A percentile compares a stretch with the other conserved stretches of the same genome.
Evolutionary conservation across 1,140 invertebrate genomes (phyloP).

Genomic region (roundworm (Caenorhabditis elegans)): WBcel235 BX284604.4:12059001-12059500

Average conservation of each 20-base stretch:
- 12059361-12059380: constrained; percentile 58
- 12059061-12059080: constrained; percentile 56
- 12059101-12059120: constrained; percentile 52
- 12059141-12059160: constrained; percentile 56
- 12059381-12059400: constrained; percentile 56
- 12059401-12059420: constrained; percentile 57
- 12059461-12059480: too few relatives aligned
- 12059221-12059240: constrained; percentile 52
- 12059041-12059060: constrained; percentile 48
- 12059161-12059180: constrained; percentile 59
- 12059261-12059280: constrained; percentile 51
- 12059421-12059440: constrained; percentile 51
- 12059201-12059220: constrained; percentile 55
- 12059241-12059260: constrained; percentile 58
- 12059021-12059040: neutral
- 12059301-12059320: constrained; percentile 59
- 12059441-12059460: neutral
- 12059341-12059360: constrained; percentile 61
- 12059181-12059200: constrained; percentile 53
- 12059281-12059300: constrained; percentile 60
- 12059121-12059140: constrained; percentile 59
- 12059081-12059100: constrained; percentile 53
- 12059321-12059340: constrained; percentile 58
- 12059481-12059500: constrained; percentile 40
- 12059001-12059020: too few relatives aligned